These are phyloP conservation scores for human DNA, from an alignment of 2,113 vertebrate species.

Conservation along the genomic window DNA sequence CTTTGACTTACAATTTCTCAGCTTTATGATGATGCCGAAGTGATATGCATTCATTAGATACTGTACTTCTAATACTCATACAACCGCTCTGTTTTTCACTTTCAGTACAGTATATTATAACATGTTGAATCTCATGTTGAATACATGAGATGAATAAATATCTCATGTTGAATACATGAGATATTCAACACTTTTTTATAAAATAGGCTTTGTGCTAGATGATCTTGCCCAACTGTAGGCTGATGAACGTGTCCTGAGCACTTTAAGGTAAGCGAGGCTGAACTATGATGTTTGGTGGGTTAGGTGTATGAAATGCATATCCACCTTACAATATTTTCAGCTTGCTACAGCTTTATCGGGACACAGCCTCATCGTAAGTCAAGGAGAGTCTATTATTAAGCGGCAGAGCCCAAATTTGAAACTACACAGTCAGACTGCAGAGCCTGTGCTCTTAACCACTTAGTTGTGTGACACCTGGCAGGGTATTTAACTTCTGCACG, in stretches of 20 bases:
- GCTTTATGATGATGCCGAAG: background rate
- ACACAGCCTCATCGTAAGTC: background rate
- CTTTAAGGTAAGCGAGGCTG: background rate
- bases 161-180: too few relatives aligned
- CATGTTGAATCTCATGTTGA: too few relatives aligned
- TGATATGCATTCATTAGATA: too few relatives aligned
- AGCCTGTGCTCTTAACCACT: background rate
- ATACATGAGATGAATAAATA: too few relatives aligned
- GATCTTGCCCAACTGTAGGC: background rate
- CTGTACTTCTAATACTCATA: too few relatives aligned
- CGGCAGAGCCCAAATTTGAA: background rate
- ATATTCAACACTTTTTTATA: background rate
- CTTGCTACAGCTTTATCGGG: background rate
- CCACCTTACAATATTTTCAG: background rate
- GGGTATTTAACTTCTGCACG: background rate
- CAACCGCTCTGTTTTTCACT: too few relatives aligned
- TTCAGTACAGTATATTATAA: too few relatives aligned
- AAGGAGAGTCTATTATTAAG: background rate
- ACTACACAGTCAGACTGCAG: background rate
- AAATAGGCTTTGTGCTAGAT: background rate
- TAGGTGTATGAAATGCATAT: background rate
- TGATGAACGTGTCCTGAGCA: background rate
- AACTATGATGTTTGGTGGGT: background rate
- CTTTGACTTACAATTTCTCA: background rate
- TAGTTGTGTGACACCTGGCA: background rate